Percentiles rank a stretch among this genome's conserved stretches.
phyloP scores from a whole-genome alignment of 2,797 vertebrate genomes.

The Pipistrellus kuhlii region DNA sequence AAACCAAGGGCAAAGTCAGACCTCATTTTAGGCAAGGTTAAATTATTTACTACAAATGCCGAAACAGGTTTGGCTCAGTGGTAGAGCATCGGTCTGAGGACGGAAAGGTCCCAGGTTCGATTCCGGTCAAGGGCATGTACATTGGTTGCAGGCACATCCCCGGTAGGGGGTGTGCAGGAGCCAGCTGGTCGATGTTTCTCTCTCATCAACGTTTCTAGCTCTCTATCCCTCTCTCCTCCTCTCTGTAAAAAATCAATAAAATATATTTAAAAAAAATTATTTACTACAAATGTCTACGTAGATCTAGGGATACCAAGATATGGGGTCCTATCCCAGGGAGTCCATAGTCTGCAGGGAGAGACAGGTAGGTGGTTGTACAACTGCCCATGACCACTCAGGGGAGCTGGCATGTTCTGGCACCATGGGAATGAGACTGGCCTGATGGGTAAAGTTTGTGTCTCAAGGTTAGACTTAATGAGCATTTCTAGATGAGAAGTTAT shows the following conservation, averaged over 20 bases:
- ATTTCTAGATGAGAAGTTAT: not conserved
- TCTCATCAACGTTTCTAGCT: no score
- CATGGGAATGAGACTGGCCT: not conserved
- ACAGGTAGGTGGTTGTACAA: not conserved
- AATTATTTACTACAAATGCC: not conserved
- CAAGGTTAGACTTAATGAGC: not conserved
- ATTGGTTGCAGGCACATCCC: no score
- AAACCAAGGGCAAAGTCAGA: not conserved
- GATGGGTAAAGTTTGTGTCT: not conserved
- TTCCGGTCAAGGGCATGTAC: no score
- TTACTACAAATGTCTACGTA: not conserved
- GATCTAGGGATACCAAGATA: not conserved
- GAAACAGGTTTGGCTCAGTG: no score
- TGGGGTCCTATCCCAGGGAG: not conserved
- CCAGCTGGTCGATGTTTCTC: no score
- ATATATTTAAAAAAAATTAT: not conserved
- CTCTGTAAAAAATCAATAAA: no score
- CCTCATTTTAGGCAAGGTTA: not conserved
- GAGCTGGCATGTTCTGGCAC: accelerated
- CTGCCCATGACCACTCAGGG: not conserved
- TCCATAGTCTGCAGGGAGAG: not conserved
- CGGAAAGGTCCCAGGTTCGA: no score
- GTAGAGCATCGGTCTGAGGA: no score
- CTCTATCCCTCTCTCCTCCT: no score
- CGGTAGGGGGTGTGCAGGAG: no score